Evolutionary conservation across 2,797 vertebrate genomes (phyloP).

Genomic region (Danio aesculapii): DNA sequence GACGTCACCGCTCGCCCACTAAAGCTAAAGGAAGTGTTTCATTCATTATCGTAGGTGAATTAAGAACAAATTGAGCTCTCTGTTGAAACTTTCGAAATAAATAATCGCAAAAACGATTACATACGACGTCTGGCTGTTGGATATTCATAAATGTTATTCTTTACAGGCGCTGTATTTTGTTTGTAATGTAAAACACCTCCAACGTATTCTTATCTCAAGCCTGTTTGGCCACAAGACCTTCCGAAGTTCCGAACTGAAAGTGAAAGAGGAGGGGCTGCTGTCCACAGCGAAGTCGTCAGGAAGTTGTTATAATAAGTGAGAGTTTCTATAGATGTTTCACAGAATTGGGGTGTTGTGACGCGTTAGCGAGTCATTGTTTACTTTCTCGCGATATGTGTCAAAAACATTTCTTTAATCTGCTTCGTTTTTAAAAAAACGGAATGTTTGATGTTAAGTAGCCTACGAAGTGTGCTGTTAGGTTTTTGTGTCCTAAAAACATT

Average conservation of each 20-base stretch:
- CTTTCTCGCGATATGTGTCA: neutral
- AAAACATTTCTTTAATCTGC: neutral
- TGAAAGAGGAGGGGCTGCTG: neutral
- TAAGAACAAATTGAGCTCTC: neutral
- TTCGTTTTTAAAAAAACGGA: neutral
- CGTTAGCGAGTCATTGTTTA: neutral
- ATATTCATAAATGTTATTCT: neutral
- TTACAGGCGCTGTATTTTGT: neutral
- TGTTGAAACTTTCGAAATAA: neutral
- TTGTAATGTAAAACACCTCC: neutral
- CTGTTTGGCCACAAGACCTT: neutral
- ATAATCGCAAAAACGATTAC: neutral
- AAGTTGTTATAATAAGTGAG: neutral
- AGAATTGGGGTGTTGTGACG: too few species aligned
- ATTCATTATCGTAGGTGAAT: neutral
- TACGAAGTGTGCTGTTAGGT: neutral
- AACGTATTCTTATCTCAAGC: neutral
- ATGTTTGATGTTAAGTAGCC: neutral
- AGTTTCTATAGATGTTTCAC: neutral
- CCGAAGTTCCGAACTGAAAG: conserved; percentile 19
- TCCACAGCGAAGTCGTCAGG: neutral
- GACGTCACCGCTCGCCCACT: neutral
- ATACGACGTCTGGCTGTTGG: neutral
- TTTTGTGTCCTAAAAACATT: too few species aligned
- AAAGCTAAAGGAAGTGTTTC: neutral